Evolutionary conservation across 2,888 invertebrate species (phyloP), one percentile per base, ranked within the genome.

Genomic region (Barypeithes pellucidus): DNA sequence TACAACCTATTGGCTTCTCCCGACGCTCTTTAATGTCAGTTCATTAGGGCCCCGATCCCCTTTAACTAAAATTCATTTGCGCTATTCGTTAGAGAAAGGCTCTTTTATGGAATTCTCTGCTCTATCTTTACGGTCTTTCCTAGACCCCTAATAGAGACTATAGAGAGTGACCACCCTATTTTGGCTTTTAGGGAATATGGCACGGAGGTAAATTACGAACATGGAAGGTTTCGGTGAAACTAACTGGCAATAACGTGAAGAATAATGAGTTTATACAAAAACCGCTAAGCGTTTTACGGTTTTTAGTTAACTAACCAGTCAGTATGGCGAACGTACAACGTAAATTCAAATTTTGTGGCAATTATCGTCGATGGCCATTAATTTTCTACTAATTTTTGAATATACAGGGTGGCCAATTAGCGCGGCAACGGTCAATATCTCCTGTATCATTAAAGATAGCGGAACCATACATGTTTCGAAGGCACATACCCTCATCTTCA

Each of bases 61-160:
- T 39, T 52, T 61, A 69, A 69, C 68, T 69, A 69, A 54, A 69
- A 69, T 69, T 69, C 61, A 69, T 69, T 69, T 61, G 39, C 36
- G 41, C 61, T 24, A 62, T 69, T 69, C 68, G 61, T 69, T 69
- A 69, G 60, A 24, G 16, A 61, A 61, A 61, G 61, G 68, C 14
- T 52, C 68, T 50, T 52, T 69, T 61, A 68, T 68, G 61, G 43
- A 59, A 60, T 45, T 50, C 60, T 59, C 24, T 50, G 60, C 68
- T 8, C 68, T 47, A 60, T 60, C 68, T 61, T 69, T 61, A 61
- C 41, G 68, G 52, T 39, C 36, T 50, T 47, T 33, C 47, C 65
- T 39, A 65, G 65, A 65, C 65, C 39, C 65, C 39, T 61, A 69
- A 69, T 69, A 52, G 68, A 29, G 20, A 24, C 62, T n/a, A 52